Evolutionary conservation across 1,140 invertebrate genomes (phyloP), one percentile per base, ranked within the genome.

Genomic region (Cotesia chilonis): DNA sequence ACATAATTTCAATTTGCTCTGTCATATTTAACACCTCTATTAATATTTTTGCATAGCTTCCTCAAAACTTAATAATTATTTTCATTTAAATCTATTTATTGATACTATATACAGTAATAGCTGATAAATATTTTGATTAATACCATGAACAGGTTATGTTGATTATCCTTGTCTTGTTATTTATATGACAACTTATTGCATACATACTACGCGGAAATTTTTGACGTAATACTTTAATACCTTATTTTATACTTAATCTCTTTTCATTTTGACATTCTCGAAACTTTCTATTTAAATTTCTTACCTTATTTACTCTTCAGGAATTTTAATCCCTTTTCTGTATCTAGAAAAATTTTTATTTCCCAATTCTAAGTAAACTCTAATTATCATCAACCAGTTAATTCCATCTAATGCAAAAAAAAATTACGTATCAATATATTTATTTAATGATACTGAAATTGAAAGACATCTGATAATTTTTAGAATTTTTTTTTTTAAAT

Each of bases 91-190:
- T 63, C 28, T 36, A 36, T 37, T 36, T 64, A 38, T 41, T 36
- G 47, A 60, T 59, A 37, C 36, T 57, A 20, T 9, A 2, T 71
- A 7, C 63, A 47, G n/a, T 12, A 55, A 14, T 55, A 36, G 17
- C 47, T 20, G n/a, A 66, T 35, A 63, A 69, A 66, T 5, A 55
- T 12, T 59, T 57, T 72, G 28, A 10, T 14, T 12, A 67, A 17
- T 41, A 59, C 55, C 61, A 0, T 35, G 68, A 76, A 78, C 67
- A 84, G 83, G 84, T 85, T 85, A 85, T 85, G 84, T 85, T 82
- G 81, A 81, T 78, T 74, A 57, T 76, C 67, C 54, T 61, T 47
- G 41, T 47, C 41, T 47, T 47, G 41, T 47, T 47, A 47, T 47
- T 47, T 47, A 47, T 47, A 47, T 47, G 17, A 10, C 57, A 59